These are phyloP conservation scores for Chelmon rostratus DNA, from an alignment of 2,797 vertebrate genomes.

Conservation along the genomic window DNA sequence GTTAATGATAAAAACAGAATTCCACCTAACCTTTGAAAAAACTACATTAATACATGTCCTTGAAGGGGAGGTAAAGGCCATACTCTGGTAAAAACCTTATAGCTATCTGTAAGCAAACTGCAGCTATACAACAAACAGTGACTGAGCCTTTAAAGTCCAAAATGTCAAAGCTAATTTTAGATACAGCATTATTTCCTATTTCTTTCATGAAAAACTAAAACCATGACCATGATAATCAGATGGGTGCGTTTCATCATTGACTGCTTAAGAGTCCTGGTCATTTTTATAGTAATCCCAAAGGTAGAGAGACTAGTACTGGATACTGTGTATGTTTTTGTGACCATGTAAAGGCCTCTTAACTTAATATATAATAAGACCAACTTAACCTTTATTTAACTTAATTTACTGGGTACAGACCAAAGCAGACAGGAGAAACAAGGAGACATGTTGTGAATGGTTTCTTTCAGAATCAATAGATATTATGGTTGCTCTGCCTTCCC, in stretches of 20 bases:
- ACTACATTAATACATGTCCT: neutral
- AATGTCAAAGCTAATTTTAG: neutral
- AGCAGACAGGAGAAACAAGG: conserved; percentile 29
- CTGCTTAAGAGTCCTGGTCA: neutral
- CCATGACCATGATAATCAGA: neutral
- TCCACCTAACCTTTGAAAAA: neutral
- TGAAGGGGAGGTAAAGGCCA: neutral
- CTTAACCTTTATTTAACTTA: conserved; percentile 48
- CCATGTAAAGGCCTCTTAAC: neutral
- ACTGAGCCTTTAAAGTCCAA: neutral
- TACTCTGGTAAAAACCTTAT: neutral
- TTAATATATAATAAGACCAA: conserved; percentile 23
- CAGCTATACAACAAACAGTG: neutral
- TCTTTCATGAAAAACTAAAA: neutral
- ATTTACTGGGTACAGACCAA: conserved; percentile 49
- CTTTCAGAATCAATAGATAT: conserved; percentile 50
- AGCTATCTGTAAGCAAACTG: neutral
- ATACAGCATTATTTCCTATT: neutral
- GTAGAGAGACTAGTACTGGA: neutral
- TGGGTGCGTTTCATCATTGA: neutral
- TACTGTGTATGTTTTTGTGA: neutral
- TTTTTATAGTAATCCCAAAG: neutral
- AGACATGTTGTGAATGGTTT: conserved; percentile 42
- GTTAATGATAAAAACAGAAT: conserved; percentile 4
- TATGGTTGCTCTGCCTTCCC: neutral